Percentiles rank a stretch among this genome's conserved stretches.
Conservation (phyloP, 2,113 vertebrate genomes). For the Bungarus multicinctus region DNA sequence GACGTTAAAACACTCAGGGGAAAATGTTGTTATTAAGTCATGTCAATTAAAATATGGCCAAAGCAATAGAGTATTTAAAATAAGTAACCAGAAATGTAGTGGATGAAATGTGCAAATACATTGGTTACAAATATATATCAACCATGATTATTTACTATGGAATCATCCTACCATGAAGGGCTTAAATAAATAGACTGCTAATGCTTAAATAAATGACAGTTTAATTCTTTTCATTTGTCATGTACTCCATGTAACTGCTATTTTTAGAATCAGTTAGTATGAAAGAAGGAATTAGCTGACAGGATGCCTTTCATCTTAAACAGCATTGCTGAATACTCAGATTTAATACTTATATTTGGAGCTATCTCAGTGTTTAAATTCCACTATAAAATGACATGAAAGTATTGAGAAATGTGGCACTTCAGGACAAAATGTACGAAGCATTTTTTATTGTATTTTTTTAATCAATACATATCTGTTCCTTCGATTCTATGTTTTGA, state of each 20-base stretch:
- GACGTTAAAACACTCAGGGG: neutral
- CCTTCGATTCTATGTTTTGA: neutral
- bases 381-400: neutral
- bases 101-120: slow-evolving; percentile 1
- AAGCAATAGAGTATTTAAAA: neutral
- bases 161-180: neutral
- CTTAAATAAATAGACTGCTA: slow-evolving; percentile 18
- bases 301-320: slow-evolving; percentile 11
- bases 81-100: neutral
- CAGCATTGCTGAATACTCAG: slow-evolving; percentile 12
- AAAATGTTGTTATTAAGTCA: neutral
- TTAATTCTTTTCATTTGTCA: slow-evolving; percentile 33
- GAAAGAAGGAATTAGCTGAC: slow-evolving; percentile 13
- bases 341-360: neutral
- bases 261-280: slow-evolving; percentile 16
- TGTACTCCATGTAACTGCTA: neutral
- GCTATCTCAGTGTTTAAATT: neutral
- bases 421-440: neutral
- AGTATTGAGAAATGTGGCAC: neutral
- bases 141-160: neutral
- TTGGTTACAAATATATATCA: slow-evolving; percentile 2
- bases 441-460: neutral
- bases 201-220: slow-evolving; percentile 27
- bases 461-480: neutral
- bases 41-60: neutral